phyloP scores from a whole-genome alignment of 1,140 invertebrate genomes.

The Elymnias hypermnestra region DNA sequence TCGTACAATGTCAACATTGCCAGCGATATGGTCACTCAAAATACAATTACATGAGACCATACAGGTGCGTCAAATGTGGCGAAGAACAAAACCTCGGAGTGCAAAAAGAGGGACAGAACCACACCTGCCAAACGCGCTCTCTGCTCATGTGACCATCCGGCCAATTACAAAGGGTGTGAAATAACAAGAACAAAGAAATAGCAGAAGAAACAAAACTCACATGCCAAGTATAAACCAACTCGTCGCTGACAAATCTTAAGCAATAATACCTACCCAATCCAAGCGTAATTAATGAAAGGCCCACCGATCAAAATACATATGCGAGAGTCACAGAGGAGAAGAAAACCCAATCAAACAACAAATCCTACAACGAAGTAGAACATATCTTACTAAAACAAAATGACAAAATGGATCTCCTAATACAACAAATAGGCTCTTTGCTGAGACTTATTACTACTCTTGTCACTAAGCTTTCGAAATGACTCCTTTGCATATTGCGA shows the following conservation, averaged over 20 bases:
- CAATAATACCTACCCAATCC: too few relatives aligned
- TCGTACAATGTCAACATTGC: not conserved
- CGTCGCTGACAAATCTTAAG: too few relatives aligned
- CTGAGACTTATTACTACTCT: conserved; percentile 26
- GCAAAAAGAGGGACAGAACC: not conserved
- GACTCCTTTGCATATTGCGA: conserved; percentile 11
- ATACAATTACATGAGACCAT: not conserved
- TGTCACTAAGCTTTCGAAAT: conserved; percentile 21
- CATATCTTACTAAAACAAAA: not conserved
- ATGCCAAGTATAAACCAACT: too few relatives aligned
- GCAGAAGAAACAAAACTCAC: not conserved
- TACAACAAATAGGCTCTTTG: not conserved
- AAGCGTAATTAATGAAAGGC: not conserved
- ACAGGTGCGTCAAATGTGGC: conserved; percentile 1
- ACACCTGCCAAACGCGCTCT: not conserved
- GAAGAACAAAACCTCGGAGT: not conserved
- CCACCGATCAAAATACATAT: not conserved
- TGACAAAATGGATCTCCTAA: not conserved
- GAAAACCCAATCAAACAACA: not conserved
- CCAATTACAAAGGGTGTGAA: not conserved
- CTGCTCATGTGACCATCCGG: not conserved
- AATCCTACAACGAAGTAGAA: not conserved
- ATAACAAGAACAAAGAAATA: not conserved
- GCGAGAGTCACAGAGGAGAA: not conserved
- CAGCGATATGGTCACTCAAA: conserved; percentile 2